These are phyloP conservation scores for Madoqua kirkii DNA, from an alignment of 2,113 vertebrate species.

Conservation along the genomic window DNA sequence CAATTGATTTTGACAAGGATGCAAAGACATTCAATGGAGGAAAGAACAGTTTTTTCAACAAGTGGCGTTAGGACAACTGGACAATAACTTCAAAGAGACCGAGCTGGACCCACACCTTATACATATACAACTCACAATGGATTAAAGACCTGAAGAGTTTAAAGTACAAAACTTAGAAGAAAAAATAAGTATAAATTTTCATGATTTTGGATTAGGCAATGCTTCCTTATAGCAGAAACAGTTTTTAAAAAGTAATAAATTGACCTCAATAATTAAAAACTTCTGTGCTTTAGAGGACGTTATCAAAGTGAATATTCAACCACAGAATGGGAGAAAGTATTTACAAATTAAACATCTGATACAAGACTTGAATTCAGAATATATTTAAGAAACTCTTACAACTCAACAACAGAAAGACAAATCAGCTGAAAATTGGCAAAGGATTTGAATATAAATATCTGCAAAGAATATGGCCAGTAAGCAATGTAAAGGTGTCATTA, in stretches of 20 bases:
- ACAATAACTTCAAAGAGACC: neutral
- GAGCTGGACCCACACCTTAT: neutral
- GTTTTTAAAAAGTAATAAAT: neutral
- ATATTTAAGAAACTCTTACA: neutral
- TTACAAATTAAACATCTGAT: neutral
- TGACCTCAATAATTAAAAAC: neutral
- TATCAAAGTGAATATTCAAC: neutral
- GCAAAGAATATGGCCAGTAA: neutral
- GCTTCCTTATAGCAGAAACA: neutral
- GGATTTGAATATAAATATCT: neutral
- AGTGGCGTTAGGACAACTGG: neutral
- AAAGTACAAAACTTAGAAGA: slow-evolving; percentile 1
- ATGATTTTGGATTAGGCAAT: neutral
- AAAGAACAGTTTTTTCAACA: neutral
- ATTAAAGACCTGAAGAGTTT: neutral
- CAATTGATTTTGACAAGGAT: neutral
- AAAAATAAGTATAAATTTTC: neutral
- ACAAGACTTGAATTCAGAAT: neutral
- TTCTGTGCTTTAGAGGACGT: neutral
- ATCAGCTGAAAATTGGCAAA: neutral
- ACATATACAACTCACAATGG: neutral
- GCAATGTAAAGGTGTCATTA: neutral
- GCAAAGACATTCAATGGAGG: neutral
- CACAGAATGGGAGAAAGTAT: neutral
- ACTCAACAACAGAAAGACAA: neutral